Percentiles rank a stretch among this genome's conserved stretches.
phyloP scores from a whole-genome alignment of 2,113 vertebrate species.

The Chascanopsetta lugubris region DNA sequence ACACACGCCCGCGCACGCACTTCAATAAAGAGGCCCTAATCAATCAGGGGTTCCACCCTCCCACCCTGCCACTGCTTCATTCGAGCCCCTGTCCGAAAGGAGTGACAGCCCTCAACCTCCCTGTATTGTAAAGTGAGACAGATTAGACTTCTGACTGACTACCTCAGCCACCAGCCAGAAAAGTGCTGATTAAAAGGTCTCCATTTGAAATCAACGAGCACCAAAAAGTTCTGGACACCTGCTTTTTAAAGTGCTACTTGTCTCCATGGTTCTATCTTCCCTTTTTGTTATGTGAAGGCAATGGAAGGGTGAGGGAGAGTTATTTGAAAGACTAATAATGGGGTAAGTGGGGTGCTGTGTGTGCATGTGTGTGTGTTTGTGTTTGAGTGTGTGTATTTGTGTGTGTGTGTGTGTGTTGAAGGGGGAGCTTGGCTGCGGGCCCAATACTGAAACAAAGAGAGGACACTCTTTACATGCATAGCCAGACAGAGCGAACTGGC shows the following conservation, averaged over 20 bases:
- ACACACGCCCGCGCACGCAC: slow-evolving; percentile 45
- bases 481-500: slow-evolving; percentile 81
- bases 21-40: slow-evolving; percentile 83
- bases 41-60: slow-evolving; percentile 79
- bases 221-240: slow-evolving; percentile 84
- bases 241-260: slow-evolving; percentile 83
- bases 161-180: slow-evolving; percentile 78
- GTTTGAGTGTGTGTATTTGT: slow-evolving; percentile 54
- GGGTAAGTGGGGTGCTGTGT: slow-evolving; percentile 56
- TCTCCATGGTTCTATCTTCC: slow-evolving; percentile 70
- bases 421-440: slow-evolving; percentile 80
- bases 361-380: slow-evolving; percentile 50
- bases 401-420: slow-evolving; percentile 72
- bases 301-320: slow-evolving; percentile 55
- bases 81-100: slow-evolving; percentile 75
- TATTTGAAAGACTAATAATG: slow-evolving; percentile 62
- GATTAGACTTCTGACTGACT: slow-evolving; percentile 80
- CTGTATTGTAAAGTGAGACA: slow-evolving; percentile 78
- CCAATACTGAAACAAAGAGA: slow-evolving; percentile 82
- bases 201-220: slow-evolving; percentile 76
- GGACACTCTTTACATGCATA: slow-evolving; percentile 85
- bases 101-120: slow-evolving; percentile 82
- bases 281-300: slow-evolving; percentile 76
- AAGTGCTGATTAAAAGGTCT: slow-evolving; percentile 78
- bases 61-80: slow-evolving; percentile 73